These are phyloP conservation scores for Turdus rufiventris DNA, from an alignment of 2,113 vertebrate species.

Conservation along the genomic window DNA sequence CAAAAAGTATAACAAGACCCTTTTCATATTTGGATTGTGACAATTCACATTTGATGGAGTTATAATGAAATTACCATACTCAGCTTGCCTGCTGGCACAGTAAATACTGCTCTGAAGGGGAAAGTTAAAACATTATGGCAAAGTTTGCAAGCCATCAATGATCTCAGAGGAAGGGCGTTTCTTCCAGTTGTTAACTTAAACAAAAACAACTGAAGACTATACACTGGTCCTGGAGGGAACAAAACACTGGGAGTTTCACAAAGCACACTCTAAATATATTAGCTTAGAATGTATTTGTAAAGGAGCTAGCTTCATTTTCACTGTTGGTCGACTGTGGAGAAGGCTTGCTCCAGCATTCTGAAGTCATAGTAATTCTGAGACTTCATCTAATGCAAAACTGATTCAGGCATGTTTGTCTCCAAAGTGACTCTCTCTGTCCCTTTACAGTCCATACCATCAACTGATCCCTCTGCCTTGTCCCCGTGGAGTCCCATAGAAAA, in stretches of 20 bases:
- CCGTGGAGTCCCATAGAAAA: background rate
- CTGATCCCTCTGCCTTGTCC: background rate
- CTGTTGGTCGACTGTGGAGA: background rate
- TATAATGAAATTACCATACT: constrained; percentile 34
- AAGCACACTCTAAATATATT: background rate
- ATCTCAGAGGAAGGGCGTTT: constrained; percentile 63
- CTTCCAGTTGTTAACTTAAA: constrained; percentile 49
- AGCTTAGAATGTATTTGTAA: background rate
- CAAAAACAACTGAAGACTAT: constrained; percentile 41
- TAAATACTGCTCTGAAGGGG: background rate
- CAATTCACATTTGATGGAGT: background rate
- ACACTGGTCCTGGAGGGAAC: background rate
- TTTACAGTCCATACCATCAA: background rate
- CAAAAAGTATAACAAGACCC: background rate
- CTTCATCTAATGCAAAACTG: background rate
- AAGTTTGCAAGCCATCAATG: constrained; percentile 42
- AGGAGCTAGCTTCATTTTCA: background rate
- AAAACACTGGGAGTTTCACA: background rate
- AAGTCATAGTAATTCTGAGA: background rate
- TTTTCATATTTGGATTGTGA: background rate
- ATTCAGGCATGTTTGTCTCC: background rate
- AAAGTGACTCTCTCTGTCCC: background rate
- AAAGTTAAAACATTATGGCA: constrained; percentile 32
- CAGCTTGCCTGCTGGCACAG: background rate
- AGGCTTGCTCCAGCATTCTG: background rate